Conservation (phyloP, 1,140 invertebrate species). For the Listronotus bonariensis region DNA sequence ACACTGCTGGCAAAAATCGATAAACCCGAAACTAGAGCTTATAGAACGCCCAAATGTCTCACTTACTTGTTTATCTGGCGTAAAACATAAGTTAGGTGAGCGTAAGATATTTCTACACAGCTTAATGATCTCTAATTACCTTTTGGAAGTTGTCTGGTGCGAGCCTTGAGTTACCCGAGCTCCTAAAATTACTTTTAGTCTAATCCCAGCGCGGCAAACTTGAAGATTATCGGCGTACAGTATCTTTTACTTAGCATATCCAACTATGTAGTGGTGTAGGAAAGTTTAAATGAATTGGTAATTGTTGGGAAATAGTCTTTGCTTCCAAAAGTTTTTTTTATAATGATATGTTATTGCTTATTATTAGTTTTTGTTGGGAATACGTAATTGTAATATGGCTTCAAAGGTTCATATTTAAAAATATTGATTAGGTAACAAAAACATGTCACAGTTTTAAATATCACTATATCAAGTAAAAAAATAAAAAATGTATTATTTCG, state of each 20-base stretch:
- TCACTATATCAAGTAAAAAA: too few relatives aligned
- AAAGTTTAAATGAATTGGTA: slow-evolving; percentile 22
- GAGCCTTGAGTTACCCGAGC: slow-evolving; percentile 39
- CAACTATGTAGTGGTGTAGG: slow-evolving; percentile 2
- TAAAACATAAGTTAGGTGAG: slow-evolving; percentile 49
- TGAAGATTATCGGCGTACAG: slow-evolving; percentile 37
- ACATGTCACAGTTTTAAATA: too few relatives aligned
- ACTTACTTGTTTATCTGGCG: slow-evolving; percentile 47
- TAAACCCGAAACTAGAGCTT: slow-evolving; percentile 33
- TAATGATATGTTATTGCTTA: too few relatives aligned
- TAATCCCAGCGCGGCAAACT: slow-evolving; percentile 39
- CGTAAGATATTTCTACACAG: slow-evolving; percentile 43
- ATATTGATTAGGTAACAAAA: too few relatives aligned
- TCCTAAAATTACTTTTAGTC: slow-evolving; percentile 41
- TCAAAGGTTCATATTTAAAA: too few relatives aligned
- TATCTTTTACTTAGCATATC: slow-evolving; percentile 19
- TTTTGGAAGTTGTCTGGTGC: slow-evolving; percentile 36
- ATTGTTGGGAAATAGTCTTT: slow-evolving; percentile 6
- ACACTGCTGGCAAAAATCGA: slow-evolving; percentile 26
- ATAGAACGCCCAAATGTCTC: slow-evolving; percentile 36
- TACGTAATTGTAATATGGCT: too few relatives aligned
- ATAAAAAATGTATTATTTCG: too few relatives aligned
- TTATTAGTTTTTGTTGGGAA: too few relatives aligned
- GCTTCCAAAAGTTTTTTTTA: not conserved
- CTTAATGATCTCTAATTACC: slow-evolving; percentile 49